Base-by-base conservation (phyloP, 2,797 vertebrate species). In the Lepidocolaptes lacrymiger region DNA sequence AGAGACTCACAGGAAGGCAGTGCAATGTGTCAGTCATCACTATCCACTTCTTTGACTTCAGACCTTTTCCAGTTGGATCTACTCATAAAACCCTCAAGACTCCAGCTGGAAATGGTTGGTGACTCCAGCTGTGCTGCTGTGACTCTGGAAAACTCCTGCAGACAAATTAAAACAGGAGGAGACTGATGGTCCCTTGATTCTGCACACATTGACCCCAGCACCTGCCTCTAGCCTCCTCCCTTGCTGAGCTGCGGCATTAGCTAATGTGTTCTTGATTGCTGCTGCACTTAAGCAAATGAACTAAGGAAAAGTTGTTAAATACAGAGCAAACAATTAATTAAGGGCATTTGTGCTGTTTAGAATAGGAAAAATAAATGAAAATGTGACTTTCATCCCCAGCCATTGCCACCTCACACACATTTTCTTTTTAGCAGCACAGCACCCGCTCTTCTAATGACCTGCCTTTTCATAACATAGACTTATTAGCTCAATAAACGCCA, bases 311-410 rank as follows among this genome's bases (percentile, higher is more conserved):
- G 80, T 75, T 93, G 74, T 87, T 94, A 95, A 97, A 95, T 71
- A 52, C 85, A 91, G 72, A 94, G 69, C 73, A 96, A 97, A 96
- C 71, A 93, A 92, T 95, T 97, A 95, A 96, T 96, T 96, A 96
- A 86, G 82, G 46, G 76, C 56, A 96, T 95, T 73, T 77, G 26
- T 74, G 55, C 37, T 59, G n/a, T 68, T 94, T 93, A 67, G 20
- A 88, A 83, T 43, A 51, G 36, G 32, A 71, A 78, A 91, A 72
- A 89, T 72, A 83, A 88, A 46, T 12, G 7, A 84, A 78, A 94
- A 78, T 58, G 30, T 75, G 68, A 22, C n/a, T 80, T 91, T 88
- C 23, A 8, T 90, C 18, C 62, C 30, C 48, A 94, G 51, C 16
- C 51, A 19, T 61, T 85, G 66, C 61, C 63, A 68, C 18, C 37